Conservation (phyloP, 2,888 invertebrate species). For the Molorchus minor region DNA sequence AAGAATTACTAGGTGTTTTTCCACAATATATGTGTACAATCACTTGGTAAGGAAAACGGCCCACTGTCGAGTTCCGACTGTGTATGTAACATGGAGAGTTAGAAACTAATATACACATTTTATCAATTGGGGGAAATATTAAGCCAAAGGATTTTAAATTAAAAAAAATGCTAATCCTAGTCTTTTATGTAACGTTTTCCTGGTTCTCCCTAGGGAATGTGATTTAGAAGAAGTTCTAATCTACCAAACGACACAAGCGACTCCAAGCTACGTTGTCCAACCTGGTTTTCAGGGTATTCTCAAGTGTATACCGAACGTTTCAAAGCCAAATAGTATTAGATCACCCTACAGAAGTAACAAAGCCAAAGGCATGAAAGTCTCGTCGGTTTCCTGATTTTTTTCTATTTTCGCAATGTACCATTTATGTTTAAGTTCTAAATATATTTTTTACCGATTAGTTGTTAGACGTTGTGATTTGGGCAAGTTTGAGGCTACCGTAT, state of each 20-base stretch:
- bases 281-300: conserved; percentile 56
- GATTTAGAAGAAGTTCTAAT: conserved; percentile 78
- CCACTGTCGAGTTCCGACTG: no score
- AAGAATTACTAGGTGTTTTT: no score
- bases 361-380: conserved; percentile 42
- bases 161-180: no score
- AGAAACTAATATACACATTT: no score
- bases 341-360: conserved; percentile 46
- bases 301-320: conserved; percentile 58
- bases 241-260: conserved; percentile 56
- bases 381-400: conserved; percentile 41
- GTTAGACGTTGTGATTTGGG: not conserved
- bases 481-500: not conserved
- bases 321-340: conserved; percentile 43
- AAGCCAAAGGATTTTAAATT: no score
- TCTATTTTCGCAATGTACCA: conserved; percentile 12
- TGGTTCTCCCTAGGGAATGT: conserved; percentile 67
- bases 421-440: conserved; percentile 1
- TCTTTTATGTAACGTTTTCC: no score
- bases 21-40: no score
- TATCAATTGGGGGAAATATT: no score
- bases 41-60: no score
- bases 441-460: conserved; percentile 10
- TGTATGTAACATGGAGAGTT: no score
- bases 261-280: conserved; percentile 45